Percentiles rank a stretch among this genome's conserved stretches.
Conservation (phyloP, 2,888 invertebrate genomes). For the Drosophila mettleri region DNA sequence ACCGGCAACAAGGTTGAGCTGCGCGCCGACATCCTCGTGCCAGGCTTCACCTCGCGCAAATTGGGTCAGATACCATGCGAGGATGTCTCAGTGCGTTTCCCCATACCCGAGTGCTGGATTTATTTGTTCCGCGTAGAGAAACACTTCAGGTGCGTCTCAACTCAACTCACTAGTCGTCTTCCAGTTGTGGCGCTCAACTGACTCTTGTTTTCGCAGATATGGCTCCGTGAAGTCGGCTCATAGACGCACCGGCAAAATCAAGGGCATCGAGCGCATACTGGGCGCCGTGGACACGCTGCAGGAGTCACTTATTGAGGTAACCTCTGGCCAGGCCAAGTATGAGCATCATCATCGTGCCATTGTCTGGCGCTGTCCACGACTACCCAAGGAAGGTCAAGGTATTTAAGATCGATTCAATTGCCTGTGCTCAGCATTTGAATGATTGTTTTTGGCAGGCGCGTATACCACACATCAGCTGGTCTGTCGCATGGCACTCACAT, state of each 20-base stretch:
- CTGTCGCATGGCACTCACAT: slow-evolving; percentile 97
- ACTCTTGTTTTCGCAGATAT: slow-evolving; percentile 87
- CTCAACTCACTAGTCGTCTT: no score
- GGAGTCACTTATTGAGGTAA: slow-evolving; percentile 96
- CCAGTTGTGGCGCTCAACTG: no score
- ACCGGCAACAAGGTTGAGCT: slow-evolving; percentile 97
- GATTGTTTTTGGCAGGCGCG: slow-evolving; percentile 89
- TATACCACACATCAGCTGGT: slow-evolving; percentile 99
- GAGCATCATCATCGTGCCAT: slow-evolving; percentile 98
- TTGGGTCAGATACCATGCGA: slow-evolving; percentile 98
- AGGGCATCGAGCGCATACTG: slow-evolving; percentile 95
- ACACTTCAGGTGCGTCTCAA: slow-evolving; percentile 89
- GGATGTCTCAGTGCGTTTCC: slow-evolving; percentile 97
- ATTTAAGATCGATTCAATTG: slow-evolving; percentile 33
- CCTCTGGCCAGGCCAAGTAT: slow-evolving; percentile 98
- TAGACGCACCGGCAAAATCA: slow-evolving; percentile 94
- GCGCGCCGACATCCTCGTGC: slow-evolving; percentile 97
- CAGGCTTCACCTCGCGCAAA: slow-evolving; percentile 98
- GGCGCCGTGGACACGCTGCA: slow-evolving; percentile 96
- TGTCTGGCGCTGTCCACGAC: slow-evolving; percentile 98
- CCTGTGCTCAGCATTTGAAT: slow-evolving; percentile 34
- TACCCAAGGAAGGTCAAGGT: slow-evolving; percentile 99
- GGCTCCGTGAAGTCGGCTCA: slow-evolving; percentile 98
- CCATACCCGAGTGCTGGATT: slow-evolving; percentile 99
- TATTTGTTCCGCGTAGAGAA: slow-evolving; percentile 99